phyloP scores from a whole-genome alignment of 2,888 invertebrate species.

The Himalopsyche tibetana region DNA sequence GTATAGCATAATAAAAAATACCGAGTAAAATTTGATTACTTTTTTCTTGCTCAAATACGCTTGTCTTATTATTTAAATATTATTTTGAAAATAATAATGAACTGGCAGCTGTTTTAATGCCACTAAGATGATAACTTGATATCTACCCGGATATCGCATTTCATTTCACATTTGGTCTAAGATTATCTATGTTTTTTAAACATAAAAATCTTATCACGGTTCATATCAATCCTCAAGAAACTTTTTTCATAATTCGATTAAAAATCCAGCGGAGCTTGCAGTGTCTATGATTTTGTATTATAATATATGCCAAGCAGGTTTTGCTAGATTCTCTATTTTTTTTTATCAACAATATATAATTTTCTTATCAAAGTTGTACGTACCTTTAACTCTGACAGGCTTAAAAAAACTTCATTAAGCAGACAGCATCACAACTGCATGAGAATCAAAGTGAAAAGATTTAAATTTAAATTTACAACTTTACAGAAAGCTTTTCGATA shows the following conservation, averaged over 20 bases:
- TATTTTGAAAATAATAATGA: too few relatives aligned
- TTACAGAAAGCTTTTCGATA: too few relatives aligned
- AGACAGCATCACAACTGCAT: too few relatives aligned
- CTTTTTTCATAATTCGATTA: constrained; percentile 35
- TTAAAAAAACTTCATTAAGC: neutral
- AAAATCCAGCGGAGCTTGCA: constrained; percentile 13
- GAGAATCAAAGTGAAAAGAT: too few relatives aligned
- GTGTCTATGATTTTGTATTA: constrained; percentile 11
- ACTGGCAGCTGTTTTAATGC: neutral
- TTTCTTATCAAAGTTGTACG: constrained; percentile 4
- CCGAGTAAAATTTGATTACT: too few relatives aligned
- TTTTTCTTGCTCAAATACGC: too few relatives aligned
- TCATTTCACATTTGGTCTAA: constrained; percentile 14
- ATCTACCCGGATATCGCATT: neutral
- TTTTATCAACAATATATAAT: neutral
- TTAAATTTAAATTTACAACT: too few relatives aligned
- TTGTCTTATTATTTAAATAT: too few relatives aligned
- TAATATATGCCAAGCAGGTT: constrained; percentile 4
- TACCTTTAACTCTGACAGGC: neutral
- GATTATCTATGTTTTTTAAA: neutral
- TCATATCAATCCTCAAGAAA: constrained; percentile 12
- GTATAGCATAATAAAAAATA: too few relatives aligned
- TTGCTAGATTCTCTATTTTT: neutral
- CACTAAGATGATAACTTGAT: neutral
- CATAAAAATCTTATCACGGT: neutral